Percentiles rank a stretch among this genome's conserved stretches.
Evolutionary conservation across 35 echinoderm and acorn worm species (phyloP).

Genomic region (Acanthaster planci): DNA sequence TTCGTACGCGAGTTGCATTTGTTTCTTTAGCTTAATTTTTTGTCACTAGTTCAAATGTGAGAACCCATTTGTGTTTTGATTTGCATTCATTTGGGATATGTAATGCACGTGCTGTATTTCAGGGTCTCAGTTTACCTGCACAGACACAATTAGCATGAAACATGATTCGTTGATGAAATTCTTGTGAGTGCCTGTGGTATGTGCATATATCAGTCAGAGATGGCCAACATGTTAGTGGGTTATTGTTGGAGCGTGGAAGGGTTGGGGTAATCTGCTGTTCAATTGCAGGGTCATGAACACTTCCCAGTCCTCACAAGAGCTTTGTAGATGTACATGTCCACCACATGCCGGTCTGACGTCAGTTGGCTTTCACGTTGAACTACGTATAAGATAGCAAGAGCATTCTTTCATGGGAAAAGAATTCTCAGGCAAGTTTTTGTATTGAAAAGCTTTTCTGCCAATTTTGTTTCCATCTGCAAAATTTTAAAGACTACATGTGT

Average conservation of each 20-base stretch:
- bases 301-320: not conserved
- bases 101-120: not conserved
- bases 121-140: too few relatives aligned
- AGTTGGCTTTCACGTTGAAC: not conserved
- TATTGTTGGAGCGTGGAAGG: not conserved
- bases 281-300: not conserved
- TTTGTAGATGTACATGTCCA: not conserved
- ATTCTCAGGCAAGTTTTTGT: not conserved
- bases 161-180: too few relatives aligned
- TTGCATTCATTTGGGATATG: not conserved
- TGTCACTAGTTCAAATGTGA: not conserved
- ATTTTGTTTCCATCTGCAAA: too few relatives aligned
- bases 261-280: slow-evolving; percentile 1
- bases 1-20: not conserved
- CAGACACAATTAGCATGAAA: too few relatives aligned
- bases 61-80: not conserved
- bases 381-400: not conserved
- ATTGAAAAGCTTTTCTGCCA: too few relatives aligned
- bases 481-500: too few relatives aligned
- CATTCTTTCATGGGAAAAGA: not conserved
- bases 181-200: too few relatives aligned
- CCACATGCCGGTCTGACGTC: not conserved
- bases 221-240: not conserved
- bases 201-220: not conserved
- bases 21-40: not conserved